Percentiles rank a stretch among this genome's conserved stretches.
These are phyloP conservation scores for Ophraella communa DNA, from an alignment of 2,888 invertebrate genomes.

Conservation along the genomic window DNA sequence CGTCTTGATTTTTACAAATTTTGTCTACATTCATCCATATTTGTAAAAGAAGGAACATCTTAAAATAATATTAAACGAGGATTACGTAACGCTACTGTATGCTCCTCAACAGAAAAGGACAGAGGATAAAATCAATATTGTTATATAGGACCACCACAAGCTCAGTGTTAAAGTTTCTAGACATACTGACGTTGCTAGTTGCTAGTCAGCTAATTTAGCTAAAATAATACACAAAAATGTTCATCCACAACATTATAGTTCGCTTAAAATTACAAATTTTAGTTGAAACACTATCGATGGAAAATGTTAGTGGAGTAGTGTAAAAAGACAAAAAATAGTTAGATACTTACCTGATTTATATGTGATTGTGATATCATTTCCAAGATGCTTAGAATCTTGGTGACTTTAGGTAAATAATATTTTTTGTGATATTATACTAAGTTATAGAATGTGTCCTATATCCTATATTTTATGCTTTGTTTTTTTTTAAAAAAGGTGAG, in stretches of 20 bases:
- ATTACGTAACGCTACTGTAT: slow-evolving; percentile 11
- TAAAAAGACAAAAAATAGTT: slow-evolving; percentile 19
- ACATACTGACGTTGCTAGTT: slow-evolving; percentile 12
- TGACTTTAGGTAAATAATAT: slow-evolving; percentile 41
- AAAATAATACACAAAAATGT: slow-evolving; percentile 27
- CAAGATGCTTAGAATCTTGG: slow-evolving; percentile 43
- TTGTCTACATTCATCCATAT: no score
- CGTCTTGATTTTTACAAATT: no score
- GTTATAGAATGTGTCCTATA: slow-evolving; percentile 14
- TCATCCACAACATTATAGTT: slow-evolving; percentile 7
- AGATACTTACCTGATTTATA: slow-evolving; percentile 27
- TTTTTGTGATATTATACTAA: slow-evolving; percentile 2
- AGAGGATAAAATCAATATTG: slow-evolving; percentile 17
- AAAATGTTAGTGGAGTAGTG: slow-evolving; percentile 23
- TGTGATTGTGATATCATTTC: slow-evolving; percentile 30
- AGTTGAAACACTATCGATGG: slow-evolving; percentile 9
- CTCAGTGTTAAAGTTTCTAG: slow-evolving; percentile 4
- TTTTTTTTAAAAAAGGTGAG: no score
- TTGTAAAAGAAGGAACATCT: no score
- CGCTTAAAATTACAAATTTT: slow-evolving; percentile 15
- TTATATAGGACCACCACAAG: neutral
- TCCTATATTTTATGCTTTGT: neutral
- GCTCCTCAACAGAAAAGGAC: slow-evolving; percentile 11
- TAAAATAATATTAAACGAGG: neutral
- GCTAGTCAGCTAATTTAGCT: no score